Evolutionary conservation across 1,140 invertebrate genomes (phyloP), one percentile per base, ranked within the genome.

Genomic region (Ceratosolen solmsi): DNA sequence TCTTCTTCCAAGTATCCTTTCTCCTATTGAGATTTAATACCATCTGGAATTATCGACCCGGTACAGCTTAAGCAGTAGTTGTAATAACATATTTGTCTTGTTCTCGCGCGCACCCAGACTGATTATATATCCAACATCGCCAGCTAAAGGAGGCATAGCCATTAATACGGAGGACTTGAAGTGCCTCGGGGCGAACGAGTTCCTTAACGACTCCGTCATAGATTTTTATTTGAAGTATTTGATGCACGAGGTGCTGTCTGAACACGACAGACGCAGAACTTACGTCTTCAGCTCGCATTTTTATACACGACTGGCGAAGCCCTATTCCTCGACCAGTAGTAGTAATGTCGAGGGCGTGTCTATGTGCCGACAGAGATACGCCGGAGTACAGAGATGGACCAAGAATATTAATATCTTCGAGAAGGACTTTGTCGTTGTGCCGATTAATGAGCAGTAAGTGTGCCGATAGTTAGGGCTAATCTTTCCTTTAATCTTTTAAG

Each of bases 211-310:
- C 93, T 97, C 97, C 79, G 99, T 99, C 63, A 97, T 99, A 86
- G 98, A 99, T 89, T 99, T 99, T 92, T 99, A 99, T 93, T 92
- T 99, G 73, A 97, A 97, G 93, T 97, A 97, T 92, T 90, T 98
- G 80, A 93, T 95, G 51, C 92, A 94, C 79, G 95, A 96, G 86
- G 92, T 96, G 60, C 89, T 98, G 51, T 94, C 94, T 20, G 92
- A 94, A 84, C 92, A 92, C 54, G 94, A 97, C 87, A 94, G 95
- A 82, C 92, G 95, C 80, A 95, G 96, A 87, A 97, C 97, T 33
- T 96, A 98, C 89, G 94, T 99, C 8, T 99, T 99, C 91, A 98
- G 96, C 89, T 97, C 97, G 22, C 99, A 98, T 91, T 99, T 99
- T 91, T 99, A 98, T 89, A 98, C 97, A 89, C 93, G 97, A 79